Percentiles rank a stretch among this genome's conserved stretches.
These are phyloP conservation scores for Brachyhypopomus occidentalis DNA, from an alignment of 2,113 vertebrate species.

Conservation along the genomic window DNA sequence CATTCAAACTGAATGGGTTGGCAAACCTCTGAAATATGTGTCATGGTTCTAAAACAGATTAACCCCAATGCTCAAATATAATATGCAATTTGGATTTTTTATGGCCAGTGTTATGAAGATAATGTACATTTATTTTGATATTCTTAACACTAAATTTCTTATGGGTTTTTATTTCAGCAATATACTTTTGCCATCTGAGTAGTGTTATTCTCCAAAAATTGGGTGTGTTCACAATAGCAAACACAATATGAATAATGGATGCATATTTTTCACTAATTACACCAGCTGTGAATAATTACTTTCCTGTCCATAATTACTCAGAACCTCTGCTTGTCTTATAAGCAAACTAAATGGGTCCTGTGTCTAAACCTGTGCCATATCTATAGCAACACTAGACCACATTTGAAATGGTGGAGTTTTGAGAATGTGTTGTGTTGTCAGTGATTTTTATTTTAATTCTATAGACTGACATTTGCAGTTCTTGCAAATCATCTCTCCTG, in stretches of 20 bases:
- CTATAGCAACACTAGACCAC: not conserved
- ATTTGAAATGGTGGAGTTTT: slow-evolving; percentile 7
- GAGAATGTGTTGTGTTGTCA: not conserved
- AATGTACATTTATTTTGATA: not conserved
- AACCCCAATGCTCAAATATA: not conserved
- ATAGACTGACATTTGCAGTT: not conserved
- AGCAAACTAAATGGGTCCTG: slow-evolving; percentile 55
- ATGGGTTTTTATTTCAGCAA: not conserved
- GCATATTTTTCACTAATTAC: slow-evolving; percentile 68
- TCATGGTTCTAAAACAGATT: not conserved
- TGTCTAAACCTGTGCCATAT: slow-evolving; percentile 41
- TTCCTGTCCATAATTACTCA: slow-evolving; percentile 65
- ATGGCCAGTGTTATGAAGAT: not conserved
- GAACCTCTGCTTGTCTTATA: slow-evolving; percentile 54
- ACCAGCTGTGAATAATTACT: slow-evolving; percentile 71
- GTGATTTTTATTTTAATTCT: slow-evolving; percentile 11
- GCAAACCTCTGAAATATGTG: not conserved
- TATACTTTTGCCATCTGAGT: slow-evolving; percentile 5
- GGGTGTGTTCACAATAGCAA: slow-evolving; percentile 33
- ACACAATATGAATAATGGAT: slow-evolving; percentile 38
- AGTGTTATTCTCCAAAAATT: slow-evolving; percentile 27
- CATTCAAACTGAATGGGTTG: not conserved
- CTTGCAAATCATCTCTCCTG: not conserved
- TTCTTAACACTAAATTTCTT: not conserved
- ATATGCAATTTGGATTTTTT: not conserved